Base-by-base conservation (phyloP, 2,888 invertebrate genomes). In the Amblyjoppa fuscipennis region DNA sequence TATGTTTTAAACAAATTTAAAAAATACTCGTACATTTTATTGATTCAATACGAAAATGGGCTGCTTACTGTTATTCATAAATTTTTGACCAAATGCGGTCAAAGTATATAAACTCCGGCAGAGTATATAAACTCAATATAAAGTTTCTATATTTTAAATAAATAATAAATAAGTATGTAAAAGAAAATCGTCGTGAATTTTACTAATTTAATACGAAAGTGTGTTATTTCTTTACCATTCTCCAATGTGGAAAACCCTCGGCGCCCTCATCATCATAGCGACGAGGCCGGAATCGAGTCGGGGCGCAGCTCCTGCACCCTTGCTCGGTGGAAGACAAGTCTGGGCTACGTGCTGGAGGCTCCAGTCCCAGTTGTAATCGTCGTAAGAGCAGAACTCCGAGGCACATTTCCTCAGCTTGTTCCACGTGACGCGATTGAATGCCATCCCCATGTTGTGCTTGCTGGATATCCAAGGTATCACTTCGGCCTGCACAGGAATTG, bases 311-410 rank as follows among this genome's bases (percentile, higher is more conserved):
- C 93, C 93, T 4, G 91, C 90, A 90, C 97, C 97, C 81, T 95
- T 95, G 34, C 96, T 96, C 61, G 94, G 91, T 0, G 96, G 95
- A 83, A 97, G 95, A 91, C 98, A 97, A 90, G 97, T 97, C 94
- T 98, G 98, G 0, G 98, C 98, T 75, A 99, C 96, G 93, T 98
- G 98, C 88, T 99, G 97, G 88, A 99, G 94, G 0, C 99, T 99
- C 97, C 99, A 99, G 92, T 99, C 99, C 99, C 99, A 99, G 93
- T 99, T 99, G 94, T 99, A 99, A 93, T 99, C 99, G 93, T 99
- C 99, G 94, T 98, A 99, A 1, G 97, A 96, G 94, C 99, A 99
- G 94, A 99, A 99, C 92, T 97, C 96, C 41, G 97, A 95, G 7
- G 97, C 96, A 92, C 99, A 97, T 41, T 95, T 96, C 92, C 97